Evolutionary conservation across 2,797 vertebrate species (phyloP).

Genomic region (Falco biarmicus): DNA sequence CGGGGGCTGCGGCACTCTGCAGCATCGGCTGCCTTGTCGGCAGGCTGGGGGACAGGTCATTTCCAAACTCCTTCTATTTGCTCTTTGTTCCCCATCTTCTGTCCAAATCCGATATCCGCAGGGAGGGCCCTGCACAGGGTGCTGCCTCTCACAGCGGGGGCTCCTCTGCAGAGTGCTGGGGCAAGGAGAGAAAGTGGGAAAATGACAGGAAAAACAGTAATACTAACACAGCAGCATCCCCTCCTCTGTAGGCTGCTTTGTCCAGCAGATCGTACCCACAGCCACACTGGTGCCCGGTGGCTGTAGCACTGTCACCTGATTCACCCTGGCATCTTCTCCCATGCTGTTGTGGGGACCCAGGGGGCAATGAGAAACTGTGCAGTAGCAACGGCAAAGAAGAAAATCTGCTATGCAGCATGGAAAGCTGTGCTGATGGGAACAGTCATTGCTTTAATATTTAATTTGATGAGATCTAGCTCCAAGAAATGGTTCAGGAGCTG

Average conservation of each 20-base stretch:
- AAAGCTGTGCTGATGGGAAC: background rate
- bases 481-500: background rate
- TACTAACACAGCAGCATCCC: background rate
- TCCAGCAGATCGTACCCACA: background rate
- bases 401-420: background rate
- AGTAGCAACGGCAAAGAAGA: background rate
- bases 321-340: background rate
- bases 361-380: background rate
- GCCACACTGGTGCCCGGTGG: background rate
- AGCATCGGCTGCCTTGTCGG: background rate
- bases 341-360: rapidly evolving
- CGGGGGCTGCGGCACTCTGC: background rate
- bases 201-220: rapidly evolving
- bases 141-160: background rate
- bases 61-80: background rate
- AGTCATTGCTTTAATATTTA: constrained; percentile 4
- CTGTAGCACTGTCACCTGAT: background rate
- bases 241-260: background rate
- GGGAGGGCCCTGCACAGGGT: background rate
- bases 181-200: background rate
- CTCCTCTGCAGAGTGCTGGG: background rate
- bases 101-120: background rate
- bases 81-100: background rate
- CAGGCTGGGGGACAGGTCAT: rapidly evolving
- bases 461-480: background rate